A percentile compares a stretch with the other conserved stretches of the same genome.
Evolutionary conservation across 2,113 vertebrate genomes (phyloP).

Genomic region (Tinamus guttatus): DNA sequence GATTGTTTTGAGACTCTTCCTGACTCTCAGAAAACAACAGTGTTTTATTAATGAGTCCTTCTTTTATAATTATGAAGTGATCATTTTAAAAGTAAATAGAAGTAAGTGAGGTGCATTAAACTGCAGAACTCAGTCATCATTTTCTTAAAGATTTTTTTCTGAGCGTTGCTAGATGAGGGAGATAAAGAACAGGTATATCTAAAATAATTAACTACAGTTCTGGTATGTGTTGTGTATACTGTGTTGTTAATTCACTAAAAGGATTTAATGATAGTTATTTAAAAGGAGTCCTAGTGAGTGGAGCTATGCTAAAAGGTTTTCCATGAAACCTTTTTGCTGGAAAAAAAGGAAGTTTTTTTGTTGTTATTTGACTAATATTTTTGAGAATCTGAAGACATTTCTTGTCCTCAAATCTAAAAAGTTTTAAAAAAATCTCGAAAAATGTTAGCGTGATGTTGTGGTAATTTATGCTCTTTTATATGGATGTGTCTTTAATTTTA

Average conservation of each 20-base stretch:
- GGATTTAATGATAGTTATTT: not conserved
- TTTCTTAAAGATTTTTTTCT: not conserved
- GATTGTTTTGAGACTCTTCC: not conserved
- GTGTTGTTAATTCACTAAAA: not conserved
- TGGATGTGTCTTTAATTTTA: not conserved
- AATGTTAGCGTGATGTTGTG: not conserved
- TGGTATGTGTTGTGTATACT: not conserved
- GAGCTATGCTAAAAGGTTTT: not conserved
- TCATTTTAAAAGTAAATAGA: constrained; percentile 58
- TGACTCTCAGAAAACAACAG: not conserved
- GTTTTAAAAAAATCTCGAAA: not conserved
- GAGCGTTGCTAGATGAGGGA: not conserved
- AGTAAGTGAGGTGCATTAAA: not conserved
- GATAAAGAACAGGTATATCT: not conserved
- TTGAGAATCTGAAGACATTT: not conserved
- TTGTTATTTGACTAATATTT: not conserved
- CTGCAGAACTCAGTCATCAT: constrained; percentile 42
- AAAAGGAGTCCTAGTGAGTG: not conserved
- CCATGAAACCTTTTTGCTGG: not conserved
- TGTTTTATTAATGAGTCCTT: constrained; percentile 54
- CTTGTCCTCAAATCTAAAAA: not conserved
- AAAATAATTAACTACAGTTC: not conserved
- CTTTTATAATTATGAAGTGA: constrained; percentile 17
- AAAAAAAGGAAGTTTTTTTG: not conserved
- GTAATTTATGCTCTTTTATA: not conserved